phyloP scores from a whole-genome alignment of 1,140 invertebrate species.

The Drosophila ercepeae region DNA sequence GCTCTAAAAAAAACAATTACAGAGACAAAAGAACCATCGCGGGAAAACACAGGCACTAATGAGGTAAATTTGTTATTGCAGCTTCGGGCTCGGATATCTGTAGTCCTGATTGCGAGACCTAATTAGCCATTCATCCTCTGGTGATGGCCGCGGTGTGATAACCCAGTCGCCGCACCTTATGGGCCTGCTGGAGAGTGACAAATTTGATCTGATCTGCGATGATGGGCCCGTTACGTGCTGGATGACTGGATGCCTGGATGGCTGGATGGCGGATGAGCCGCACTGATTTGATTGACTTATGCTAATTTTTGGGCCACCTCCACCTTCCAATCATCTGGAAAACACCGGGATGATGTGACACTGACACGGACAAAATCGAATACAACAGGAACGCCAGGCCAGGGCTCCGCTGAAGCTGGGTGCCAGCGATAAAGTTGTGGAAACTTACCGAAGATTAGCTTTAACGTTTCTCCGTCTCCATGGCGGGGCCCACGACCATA shows the following conservation, averaged over 20 bases:
- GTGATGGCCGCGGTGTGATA: background rate
- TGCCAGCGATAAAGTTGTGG: background rate
- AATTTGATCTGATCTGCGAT: constrained; percentile 25
- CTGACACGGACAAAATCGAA: constrained; percentile 19
- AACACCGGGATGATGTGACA: constrained; percentile 13
- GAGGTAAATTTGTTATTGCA: constrained; percentile 26
- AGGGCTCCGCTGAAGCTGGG: background rate
- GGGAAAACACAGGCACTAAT: constrained; percentile 45
- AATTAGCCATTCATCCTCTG: constrained; percentile 47
- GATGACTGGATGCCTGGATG: too few relatives aligned
- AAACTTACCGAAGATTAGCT: background rate
- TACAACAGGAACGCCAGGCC: background rate
- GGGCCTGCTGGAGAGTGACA: constrained; percentile 21
- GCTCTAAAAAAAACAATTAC: constrained; percentile 28
- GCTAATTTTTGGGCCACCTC: constrained; percentile 48
- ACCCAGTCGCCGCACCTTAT: background rate
- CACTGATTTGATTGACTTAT: constrained; percentile 49
- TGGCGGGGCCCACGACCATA: background rate
- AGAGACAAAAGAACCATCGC: constrained; percentile 12
- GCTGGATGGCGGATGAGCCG: background rate
- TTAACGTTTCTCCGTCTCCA: background rate
- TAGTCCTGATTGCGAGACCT: constrained; percentile 51
- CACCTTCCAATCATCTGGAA: constrained; percentile 5
- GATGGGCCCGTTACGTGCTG: constrained; percentile 9
- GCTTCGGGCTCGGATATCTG: constrained; percentile 3